Conservation (phyloP, 1,140 invertebrate genomes). For the Drosophila erecta region DNA sequence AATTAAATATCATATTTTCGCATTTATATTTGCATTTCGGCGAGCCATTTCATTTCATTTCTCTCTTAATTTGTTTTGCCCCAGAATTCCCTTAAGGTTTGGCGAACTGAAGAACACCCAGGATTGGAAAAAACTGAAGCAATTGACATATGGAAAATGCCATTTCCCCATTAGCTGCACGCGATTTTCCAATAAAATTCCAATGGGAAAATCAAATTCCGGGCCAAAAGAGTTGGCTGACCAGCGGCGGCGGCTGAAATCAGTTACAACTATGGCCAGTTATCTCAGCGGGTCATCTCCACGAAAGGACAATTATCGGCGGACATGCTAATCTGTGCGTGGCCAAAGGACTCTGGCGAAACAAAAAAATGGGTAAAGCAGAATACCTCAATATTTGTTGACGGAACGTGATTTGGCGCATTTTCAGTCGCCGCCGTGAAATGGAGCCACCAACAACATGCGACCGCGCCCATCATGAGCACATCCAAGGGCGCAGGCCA, state of each 20-base stretch:
- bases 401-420: slow-evolving; percentile 82
- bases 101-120: neutral
- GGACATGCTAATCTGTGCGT: slow-evolving; percentile 84
- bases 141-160: slow-evolving; percentile 16
- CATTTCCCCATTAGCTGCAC: slow-evolving; percentile 66
- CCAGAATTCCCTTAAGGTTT: slow-evolving; percentile 8
- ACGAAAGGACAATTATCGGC: slow-evolving; percentile 81
- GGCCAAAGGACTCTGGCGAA: slow-evolving; percentile 8
- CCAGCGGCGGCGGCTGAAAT: slow-evolving; percentile 50
- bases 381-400: slow-evolving; percentile 84
- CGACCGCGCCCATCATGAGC: slow-evolving; percentile 54
- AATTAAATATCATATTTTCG: slow-evolving; percentile 77
- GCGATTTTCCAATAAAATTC: slow-evolving; percentile 70
- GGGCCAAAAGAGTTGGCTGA: slow-evolving; percentile 8
- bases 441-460: slow-evolving; percentile 15
- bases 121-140: neutral
- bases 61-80: slow-evolving; percentile 41
- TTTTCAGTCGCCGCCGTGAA: slow-evolving; percentile 39
- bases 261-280: slow-evolving; percentile 81
- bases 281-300: slow-evolving; percentile 84
- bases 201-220: slow-evolving; percentile 69
- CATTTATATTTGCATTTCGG: slow-evolving; percentile 72
- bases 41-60: slow-evolving; percentile 65
- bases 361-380: slow-evolving; percentile 62
- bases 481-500: slow-evolving; percentile 10